Base-by-base conservation (phyloP, 2,888 invertebrate genomes). In the Drosophila hawaiiensis region DNA sequence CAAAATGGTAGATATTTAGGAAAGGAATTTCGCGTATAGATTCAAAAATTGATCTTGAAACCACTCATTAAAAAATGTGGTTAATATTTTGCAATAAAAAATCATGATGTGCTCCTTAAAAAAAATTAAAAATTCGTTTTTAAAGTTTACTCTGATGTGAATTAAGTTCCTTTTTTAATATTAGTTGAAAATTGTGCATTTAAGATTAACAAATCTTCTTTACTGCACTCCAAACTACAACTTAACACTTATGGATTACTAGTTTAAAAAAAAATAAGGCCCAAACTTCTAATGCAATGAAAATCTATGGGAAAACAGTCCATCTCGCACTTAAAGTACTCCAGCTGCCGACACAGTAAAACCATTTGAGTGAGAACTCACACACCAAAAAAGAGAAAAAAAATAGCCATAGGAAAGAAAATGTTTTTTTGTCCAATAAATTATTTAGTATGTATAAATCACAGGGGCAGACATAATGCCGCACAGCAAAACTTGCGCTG, bases 381-480 rank as follows among this genome's bases (percentile, higher is more conserved):
- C 41, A n/a, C 12, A n/a, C 6, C 2, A 9, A 47, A 16, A 47
- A 16, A 12, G 22, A 25, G 50, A 60, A 62, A 41, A 62, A 41
- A 74, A 55, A 65, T 37, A 49, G 58, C 61, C 64, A 64, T 53
- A 52, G 37, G 28, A 61, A 67, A 54, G 39, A 35, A 58, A 47
- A 64, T 78, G 52, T 65, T 39, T 58, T 54, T 55, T 66, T 29
- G 50, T 47, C 76, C 73, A 82, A 84, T 84, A 84, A 84, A 84
- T 84, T 84, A 84, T 86, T 84, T 86, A 76, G 54, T 77, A 82
- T 86, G 87, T 84, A 84, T 86, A 84, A 84, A 84, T 84, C 87
- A 86, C 71, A 50, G 71, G 41, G 41, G 72, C 61, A 69, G 82
- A 75, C 58, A 70, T 53, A 68, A 68, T 39, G 67, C 61, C 35